Evolutionary conservation across 2,113 vertebrate species (phyloP).

Genomic region (Tauraco erythrolophus): DNA sequence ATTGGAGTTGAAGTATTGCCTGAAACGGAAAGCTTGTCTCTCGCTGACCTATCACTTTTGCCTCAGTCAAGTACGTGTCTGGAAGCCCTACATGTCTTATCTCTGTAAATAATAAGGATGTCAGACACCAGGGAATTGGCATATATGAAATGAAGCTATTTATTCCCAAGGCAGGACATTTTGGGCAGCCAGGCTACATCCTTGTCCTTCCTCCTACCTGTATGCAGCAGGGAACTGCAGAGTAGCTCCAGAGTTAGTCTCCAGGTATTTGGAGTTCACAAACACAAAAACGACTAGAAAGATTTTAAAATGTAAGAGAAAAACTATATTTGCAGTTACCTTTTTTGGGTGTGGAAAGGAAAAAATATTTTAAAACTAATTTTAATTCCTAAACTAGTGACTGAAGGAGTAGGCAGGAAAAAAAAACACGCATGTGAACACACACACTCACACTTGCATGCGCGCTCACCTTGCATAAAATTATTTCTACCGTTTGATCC

Average conservation of each 20-base stretch:
- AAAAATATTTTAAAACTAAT: not conserved
- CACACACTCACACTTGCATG: not conserved
- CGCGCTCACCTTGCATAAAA: not conserved
- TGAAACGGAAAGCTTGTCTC: not conserved
- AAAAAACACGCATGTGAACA: accelerated
- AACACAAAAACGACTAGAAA: not conserved
- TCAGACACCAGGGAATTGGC: not conserved
- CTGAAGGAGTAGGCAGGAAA: not conserved
- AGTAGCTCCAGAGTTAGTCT: not conserved
- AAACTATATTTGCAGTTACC: not conserved
- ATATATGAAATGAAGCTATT: not conserved
- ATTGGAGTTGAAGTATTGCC: not conserved
- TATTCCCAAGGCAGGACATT: not conserved
- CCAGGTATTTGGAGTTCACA: not conserved
- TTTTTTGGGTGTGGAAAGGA: not conserved
- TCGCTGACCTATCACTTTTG: not conserved
- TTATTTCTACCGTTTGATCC: not conserved
- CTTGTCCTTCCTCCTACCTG: not conserved
- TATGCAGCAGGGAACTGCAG: not conserved
- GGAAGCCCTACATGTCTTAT: not conserved
- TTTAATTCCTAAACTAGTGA: not conserved
- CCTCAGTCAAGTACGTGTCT: not conserved
- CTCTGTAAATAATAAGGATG: not conserved
- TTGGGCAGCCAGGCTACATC: not conserved
- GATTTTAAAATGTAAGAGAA: not conserved